Evolutionary conservation across 2,797 vertebrate species (phyloP).

Genomic region (Oreortyx pictus): DNA sequence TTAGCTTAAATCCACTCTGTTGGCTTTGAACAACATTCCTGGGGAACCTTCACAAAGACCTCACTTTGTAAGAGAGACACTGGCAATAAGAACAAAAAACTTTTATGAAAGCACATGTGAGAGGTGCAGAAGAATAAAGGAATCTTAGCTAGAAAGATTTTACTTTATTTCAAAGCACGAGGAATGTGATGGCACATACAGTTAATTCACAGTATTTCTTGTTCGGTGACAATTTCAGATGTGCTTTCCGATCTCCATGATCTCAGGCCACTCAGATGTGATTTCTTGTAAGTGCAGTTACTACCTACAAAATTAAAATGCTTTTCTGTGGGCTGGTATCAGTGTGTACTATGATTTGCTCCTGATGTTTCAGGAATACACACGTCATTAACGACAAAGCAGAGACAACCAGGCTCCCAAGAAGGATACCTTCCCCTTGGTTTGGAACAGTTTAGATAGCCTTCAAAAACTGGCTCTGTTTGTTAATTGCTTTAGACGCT

Average conservation of each 20-base stretch:
- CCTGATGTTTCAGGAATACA: not conserved
- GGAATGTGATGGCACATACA: not conserved
- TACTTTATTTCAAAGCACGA: slow-evolving; percentile 39
- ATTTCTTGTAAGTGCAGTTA: not conserved
- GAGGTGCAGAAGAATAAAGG: not conserved
- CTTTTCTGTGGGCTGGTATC: not conserved
- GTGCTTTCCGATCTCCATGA: not conserved
- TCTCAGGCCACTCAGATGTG: not conserved
- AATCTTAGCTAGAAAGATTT: not conserved
- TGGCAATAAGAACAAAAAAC: not conserved
- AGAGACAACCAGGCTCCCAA: not conserved
- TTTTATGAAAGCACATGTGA: not conserved
- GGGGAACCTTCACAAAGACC: not conserved
- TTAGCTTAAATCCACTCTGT: not conserved
- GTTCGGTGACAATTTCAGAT: not conserved
- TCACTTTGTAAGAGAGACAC: not conserved
- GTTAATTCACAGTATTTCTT: not conserved
- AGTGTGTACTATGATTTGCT: not conserved
- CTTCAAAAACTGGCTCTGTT: slow-evolving; percentile 47
- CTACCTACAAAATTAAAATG: not conserved
- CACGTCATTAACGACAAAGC: not conserved
- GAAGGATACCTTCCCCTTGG: not conserved
- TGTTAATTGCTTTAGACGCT: not conserved
- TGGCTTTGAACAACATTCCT: not conserved
- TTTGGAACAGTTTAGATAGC: not conserved